phyloP scores from a whole-genome alignment of 2,888 invertebrate species.

The Apamea epomidion region DNA sequence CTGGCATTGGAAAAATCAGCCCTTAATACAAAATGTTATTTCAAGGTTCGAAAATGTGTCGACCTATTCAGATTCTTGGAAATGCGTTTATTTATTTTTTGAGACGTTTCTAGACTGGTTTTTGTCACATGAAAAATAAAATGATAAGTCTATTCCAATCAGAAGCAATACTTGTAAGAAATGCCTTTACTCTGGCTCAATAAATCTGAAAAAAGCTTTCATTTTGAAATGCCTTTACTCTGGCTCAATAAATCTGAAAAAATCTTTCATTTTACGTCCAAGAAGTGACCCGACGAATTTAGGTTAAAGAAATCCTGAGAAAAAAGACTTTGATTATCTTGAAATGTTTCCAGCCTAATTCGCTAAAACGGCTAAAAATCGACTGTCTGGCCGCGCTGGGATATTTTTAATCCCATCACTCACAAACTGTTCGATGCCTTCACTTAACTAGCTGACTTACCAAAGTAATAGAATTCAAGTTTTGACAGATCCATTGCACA shows the following conservation, averaged over 20 bases:
- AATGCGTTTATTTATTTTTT: neutral
- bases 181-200: constrained; percentile 1
- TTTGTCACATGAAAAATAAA: neutral
- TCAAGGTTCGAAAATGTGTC: neutral
- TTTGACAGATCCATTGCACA: constrained; percentile 16
- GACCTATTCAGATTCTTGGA: neutral
- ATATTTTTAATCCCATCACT: constrained; percentile 20
- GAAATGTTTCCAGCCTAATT: constrained; percentile 41
- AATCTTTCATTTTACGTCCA: constrained; percentile 14
- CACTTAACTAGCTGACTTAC: constrained; percentile 16
- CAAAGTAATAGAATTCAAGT: constrained; percentile 18
- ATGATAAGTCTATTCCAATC: neutral
- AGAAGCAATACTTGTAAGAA: neutral
- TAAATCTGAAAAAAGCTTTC: constrained; percentile 19
- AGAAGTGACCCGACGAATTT: constrained; percentile 11
- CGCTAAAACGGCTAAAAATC: constrained; percentile 31
- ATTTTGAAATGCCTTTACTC: constrained; percentile 5
- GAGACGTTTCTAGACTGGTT: neutral
- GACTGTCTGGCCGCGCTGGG: constrained; percentile 1
- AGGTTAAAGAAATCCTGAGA: constrained; percentile 11
- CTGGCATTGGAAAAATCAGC: no score
- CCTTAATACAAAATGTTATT: neutral
- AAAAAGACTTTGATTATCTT: constrained; percentile 24
- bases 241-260: constrained; percentile 13
- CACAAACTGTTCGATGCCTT: constrained; percentile 8